phyloP scores from a whole-genome alignment of 2,888 invertebrate species.

The Hedychridium roseum region DNA sequence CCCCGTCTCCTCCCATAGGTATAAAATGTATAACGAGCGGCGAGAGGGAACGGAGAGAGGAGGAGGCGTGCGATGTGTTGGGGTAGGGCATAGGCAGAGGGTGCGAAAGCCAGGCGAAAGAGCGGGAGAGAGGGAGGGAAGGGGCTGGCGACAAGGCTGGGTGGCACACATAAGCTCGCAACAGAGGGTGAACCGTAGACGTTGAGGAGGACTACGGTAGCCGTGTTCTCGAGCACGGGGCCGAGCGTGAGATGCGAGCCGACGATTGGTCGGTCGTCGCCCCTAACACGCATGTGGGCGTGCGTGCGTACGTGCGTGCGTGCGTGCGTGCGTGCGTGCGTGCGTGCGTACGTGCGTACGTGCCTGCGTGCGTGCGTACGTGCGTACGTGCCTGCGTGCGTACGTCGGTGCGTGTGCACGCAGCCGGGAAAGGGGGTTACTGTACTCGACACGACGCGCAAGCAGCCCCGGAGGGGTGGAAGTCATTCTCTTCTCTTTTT shows the following conservation, averaged over 20 bases:
- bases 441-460: conserved; percentile 29
- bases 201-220: conserved; percentile 21
- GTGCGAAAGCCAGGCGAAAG: conserved; percentile 13
- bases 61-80: conserved; percentile 2
- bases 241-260: conserved; percentile 43
- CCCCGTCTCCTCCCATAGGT: conserved; percentile 23
- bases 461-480: conserved; percentile 46
- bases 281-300: conserved; percentile 55
- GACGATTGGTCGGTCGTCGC: conserved; percentile 57
- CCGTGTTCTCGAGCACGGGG: conserved; percentile 32
- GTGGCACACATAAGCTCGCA: neutral
- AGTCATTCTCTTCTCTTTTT: conserved; percentile 56
- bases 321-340: conserved; percentile 20
- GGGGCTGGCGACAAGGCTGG: neutral
- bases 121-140: conserved; percentile 7
- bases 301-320: conserved; percentile 46
- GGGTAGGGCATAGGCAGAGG: conserved; percentile 4
- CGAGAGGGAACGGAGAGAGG: conserved; percentile 17
- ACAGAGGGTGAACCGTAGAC: conserved; percentile 4
- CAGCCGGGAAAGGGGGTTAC: conserved; percentile 42
- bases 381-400: conserved; percentile 24
- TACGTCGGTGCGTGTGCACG: conserved; percentile 13
- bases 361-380: conserved; percentile 32
- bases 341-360: conserved; percentile 22
- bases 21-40: conserved; percentile 44